Base-by-base conservation (phyloP, 2,888 invertebrate genomes). In the Opisthograptis luteolata region DNA sequence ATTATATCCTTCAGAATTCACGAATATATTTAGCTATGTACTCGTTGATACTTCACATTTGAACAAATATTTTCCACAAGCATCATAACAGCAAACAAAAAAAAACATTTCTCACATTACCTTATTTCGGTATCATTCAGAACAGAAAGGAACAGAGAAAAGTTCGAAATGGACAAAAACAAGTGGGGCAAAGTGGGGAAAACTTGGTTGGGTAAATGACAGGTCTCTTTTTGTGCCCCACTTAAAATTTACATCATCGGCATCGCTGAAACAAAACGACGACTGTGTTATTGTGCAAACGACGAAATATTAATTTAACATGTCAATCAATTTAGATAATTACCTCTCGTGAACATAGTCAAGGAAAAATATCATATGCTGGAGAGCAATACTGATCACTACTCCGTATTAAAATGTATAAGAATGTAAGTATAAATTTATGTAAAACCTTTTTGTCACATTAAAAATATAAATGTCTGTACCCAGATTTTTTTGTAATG, bases 211-310 rank as follows among this genome's bases (percentile, higher is more conserved):
- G 44, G 46, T 63, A 66, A 67, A 68, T 58, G 66, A 64, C 60
- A n/a, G 60, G 60, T 50, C 61, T 66, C 64, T 67, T n/a, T 75
- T 68, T 65, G 66, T 64, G 58, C 34, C 53, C 62, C 58, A 66
- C 62, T 69, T 71, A 62, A 62, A 60, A 63, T 68, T 40, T 22
- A 50, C 42, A 37, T 46, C 41, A 34, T 42, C 27, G n/a, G n/a
- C n/a, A 31, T 25, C 39, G 30, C 25, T 37, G 19, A 22, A 44
- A 51, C 44, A 46, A 47, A 31, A 40, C 14, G 20, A 49, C 19
- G 2, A 42, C 43, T 31, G 41, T 52, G 55, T 55, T 68, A 55
- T 55, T 53, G 47, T 58, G 51, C 58, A 58, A 50, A 51, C 27
- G 17, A 7, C n/a, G 36, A 42, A n/a, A 43, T 55, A 60, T 58